Percentiles rank a stretch among this genome's conserved stretches.
phyloP scores from a whole-genome alignment of 1,140 invertebrate genomes.

The Drosophila seguyi region DNA sequence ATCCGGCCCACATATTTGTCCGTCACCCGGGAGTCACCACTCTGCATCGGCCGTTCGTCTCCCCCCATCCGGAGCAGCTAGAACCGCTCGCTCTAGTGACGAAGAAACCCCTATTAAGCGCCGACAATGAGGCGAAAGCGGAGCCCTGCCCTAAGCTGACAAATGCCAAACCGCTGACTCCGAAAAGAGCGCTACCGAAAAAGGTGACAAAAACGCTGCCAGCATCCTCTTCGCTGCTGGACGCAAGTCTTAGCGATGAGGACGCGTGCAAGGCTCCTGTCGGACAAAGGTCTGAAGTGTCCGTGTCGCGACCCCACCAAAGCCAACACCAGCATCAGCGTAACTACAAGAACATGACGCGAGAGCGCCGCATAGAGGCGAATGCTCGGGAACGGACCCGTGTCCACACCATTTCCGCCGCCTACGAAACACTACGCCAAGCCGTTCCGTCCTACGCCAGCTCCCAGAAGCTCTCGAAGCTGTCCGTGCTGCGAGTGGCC shows the following conservation, averaged over 20 bases:
- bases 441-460: slow-evolving; percentile 96
- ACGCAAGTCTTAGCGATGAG: slow-evolving; percentile 42
- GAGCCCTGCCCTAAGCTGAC: background rate
- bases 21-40: slow-evolving; percentile 85
- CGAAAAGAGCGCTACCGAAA: slow-evolving; percentile 38
- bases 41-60: slow-evolving; percentile 65
- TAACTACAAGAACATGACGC: slow-evolving; percentile 98
- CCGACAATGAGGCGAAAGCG: background rate
- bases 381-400: slow-evolving; percentile 96
- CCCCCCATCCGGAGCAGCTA: slow-evolving; percentile 72
- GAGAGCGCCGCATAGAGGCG: slow-evolving; percentile 95
- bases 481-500: slow-evolving; percentile 95
- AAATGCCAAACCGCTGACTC: background rate
- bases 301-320: slow-evolving; percentile 85
- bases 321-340: slow-evolving; percentile 88
- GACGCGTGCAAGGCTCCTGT: slow-evolving; percentile 16
- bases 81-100: slow-evolving; percentile 73
- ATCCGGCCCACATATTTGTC: slow-evolving; percentile 81
- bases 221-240: slow-evolving; percentile 19
- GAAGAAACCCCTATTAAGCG: slow-evolving; percentile 28
- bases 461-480: slow-evolving; percentile 96
- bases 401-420: slow-evolving; percentile 97
- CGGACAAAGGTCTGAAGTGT: slow-evolving; percentile 2
- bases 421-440: slow-evolving; percentile 94
- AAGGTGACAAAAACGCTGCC: slow-evolving; percentile 1